Percentiles rank a stretch among this genome's conserved stretches.
phyloP scores from a whole-genome alignment of 2,888 invertebrate genomes.

The Philaethria dido region DNA sequence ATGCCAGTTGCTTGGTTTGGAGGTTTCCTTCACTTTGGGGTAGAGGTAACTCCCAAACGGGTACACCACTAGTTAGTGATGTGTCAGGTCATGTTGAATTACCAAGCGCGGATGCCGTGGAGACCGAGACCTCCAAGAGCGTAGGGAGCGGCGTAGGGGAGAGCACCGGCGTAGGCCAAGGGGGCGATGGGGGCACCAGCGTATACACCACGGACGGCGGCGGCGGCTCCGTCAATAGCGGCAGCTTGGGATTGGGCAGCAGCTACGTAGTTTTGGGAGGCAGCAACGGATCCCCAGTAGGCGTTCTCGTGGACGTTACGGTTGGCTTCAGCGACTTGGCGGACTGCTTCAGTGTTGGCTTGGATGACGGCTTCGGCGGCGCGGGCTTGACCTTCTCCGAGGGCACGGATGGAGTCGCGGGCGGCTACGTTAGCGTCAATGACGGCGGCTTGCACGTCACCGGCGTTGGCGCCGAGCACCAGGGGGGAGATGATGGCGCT shows the following conservation, averaged over 20 bases:
- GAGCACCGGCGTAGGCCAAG: conserved; percentile 43
- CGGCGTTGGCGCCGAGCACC: conserved; percentile 67
- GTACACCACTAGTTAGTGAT: conserved; percentile 21
- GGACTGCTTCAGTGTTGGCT: conserved; percentile 69
- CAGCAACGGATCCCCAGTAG: conserved; percentile 74
- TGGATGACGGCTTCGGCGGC: conserved; percentile 71
- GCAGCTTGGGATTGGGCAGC: conserved; percentile 77
- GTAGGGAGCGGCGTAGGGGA: conserved; percentile 35
- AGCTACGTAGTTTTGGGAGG: conserved; percentile 72
- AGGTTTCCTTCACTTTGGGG: conserved; percentile 19
- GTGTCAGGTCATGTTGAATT: conserved; percentile 48
- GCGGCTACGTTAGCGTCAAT: conserved; percentile 74
- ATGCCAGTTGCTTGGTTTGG: conserved; percentile 31
- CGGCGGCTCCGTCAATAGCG: conserved; percentile 64
- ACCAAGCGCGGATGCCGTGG: conserved; percentile 63
- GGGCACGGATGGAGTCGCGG: conserved; percentile 66
- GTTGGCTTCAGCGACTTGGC: conserved; percentile 66
- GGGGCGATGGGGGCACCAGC: conserved; percentile 46
- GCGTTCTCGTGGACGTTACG: conserved; percentile 74
- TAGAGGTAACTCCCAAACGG: conserved; percentile 28
- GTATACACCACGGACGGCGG: conserved; percentile 55
- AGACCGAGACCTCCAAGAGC: conserved; percentile 49
- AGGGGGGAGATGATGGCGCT: conserved; percentile 63
- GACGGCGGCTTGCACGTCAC: conserved; percentile 76
- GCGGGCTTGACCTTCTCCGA: conserved; percentile 66